phyloP scores from a whole-genome alignment of 92 coral and sea anemone genomes.

The Desmophyllum pertusum region DNA sequence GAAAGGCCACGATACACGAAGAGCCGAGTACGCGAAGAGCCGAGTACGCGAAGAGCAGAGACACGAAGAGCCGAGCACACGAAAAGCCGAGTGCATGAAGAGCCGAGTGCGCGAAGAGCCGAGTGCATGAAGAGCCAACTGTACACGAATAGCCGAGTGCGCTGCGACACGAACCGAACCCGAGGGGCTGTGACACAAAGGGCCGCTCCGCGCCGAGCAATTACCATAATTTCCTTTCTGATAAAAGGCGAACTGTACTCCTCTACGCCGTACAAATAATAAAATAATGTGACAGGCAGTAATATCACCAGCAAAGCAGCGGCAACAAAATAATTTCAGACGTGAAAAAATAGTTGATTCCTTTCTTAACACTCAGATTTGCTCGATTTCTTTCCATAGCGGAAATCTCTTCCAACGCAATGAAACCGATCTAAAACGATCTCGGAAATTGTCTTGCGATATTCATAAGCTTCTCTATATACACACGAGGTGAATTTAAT shows the following conservation, averaged over 20 bases:
- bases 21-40: too few relatives aligned
- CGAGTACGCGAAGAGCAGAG: not conserved
- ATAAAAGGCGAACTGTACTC: not conserved
- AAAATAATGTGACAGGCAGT: not conserved
- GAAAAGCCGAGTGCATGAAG: not conserved
- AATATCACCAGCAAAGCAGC: not conserved
- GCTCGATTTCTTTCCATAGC: not conserved
- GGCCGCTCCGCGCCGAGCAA: too few relatives aligned
- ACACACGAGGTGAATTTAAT: not conserved
- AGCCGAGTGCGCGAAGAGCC: not conserved
- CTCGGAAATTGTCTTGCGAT: not conserved
- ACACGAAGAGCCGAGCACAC: not conserved
- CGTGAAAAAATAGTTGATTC: not conserved
- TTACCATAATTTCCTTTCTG: not conserved
- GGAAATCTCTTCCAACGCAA: not conserved
- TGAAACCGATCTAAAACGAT: not conserved
- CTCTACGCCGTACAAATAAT: not conserved
- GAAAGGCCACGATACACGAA: too few relatives aligned
- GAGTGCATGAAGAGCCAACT: not conserved
- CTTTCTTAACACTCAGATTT: not conserved
- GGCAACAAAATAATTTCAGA: not conserved
- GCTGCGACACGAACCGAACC: too few relatives aligned
- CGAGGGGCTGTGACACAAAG: too few relatives aligned
- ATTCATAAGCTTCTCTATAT: not conserved
- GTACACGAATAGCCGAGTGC: not conserved